Conservation (phyloP, 1,140 invertebrate species). For the Aphis gossypii region DNA sequence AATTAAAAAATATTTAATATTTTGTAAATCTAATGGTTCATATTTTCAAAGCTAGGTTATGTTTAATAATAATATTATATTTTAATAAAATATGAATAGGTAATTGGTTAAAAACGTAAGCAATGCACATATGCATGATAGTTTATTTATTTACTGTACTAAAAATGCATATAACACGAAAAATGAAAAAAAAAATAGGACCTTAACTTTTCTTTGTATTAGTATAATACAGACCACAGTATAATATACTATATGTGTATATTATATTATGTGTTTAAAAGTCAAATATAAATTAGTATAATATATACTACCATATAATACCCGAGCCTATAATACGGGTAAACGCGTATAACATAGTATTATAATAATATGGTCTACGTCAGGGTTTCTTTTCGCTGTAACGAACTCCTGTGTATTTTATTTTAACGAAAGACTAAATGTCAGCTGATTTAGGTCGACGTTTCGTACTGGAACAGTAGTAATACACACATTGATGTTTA, state of each 20-base stretch:
- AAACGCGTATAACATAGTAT: not conserved
- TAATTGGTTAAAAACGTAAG: no score
- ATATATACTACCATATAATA: not conserved
- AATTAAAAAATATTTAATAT: no score
- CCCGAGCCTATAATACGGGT: not conserved
- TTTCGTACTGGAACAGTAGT: not conserved
- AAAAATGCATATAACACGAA: not conserved
- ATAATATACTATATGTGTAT: no score
- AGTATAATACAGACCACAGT: not conserved
- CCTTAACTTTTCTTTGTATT: not conserved
- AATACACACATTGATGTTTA: not conserved
- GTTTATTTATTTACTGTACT: not conserved
- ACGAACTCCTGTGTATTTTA: not conserved
- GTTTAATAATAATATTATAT: no score
- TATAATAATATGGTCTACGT: not conserved
- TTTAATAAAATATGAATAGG: no score
- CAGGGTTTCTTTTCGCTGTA: not conserved
- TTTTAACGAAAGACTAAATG: not conserved
- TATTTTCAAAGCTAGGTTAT: no score
- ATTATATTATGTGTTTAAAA: not conserved
- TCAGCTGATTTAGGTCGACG: not conserved
- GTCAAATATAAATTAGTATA: not conserved
- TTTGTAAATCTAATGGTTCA: no score
- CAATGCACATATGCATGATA: no score
- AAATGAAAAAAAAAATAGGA: not conserved